These are phyloP conservation scores for Diorhabda sublineata DNA, from an alignment of 1,140 invertebrate genomes.

Conservation along the genomic window DNA sequence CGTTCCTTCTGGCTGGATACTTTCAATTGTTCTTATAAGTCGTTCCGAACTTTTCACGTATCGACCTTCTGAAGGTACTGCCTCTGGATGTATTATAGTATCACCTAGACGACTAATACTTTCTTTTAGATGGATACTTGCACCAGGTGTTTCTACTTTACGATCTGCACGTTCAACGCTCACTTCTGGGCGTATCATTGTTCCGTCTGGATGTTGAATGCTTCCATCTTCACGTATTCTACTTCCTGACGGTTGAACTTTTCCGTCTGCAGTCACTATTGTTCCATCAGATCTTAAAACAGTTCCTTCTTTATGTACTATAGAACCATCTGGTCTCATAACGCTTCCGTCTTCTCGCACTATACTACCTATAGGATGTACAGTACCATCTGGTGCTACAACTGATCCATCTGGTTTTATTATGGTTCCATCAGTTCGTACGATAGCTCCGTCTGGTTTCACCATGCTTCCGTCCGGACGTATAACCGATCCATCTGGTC, in stretches of 20 bases:
- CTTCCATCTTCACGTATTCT: not conserved
- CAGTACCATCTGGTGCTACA: not conserved
- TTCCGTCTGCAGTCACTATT: not conserved
- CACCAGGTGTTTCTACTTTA: not conserved
- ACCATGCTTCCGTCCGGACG: not conserved
- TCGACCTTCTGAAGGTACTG: not conserved
- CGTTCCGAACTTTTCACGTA: not conserved
- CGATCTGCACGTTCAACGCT: not conserved
- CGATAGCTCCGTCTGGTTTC: not conserved
- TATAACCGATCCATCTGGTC: not conserved
- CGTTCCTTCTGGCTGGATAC: slow-evolving; percentile 4
- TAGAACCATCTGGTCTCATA: not conserved
- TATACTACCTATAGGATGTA: not conserved
- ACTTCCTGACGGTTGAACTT: not conserved
- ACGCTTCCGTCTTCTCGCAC: not conserved
- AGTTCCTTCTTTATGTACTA: not conserved
- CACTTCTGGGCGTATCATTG: not conserved
- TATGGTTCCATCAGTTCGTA: not conserved
- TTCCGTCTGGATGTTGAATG: not conserved
- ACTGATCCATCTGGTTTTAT: not conserved
- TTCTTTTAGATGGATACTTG: not conserved
- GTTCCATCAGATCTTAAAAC: not conserved
- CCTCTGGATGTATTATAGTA: not conserved
- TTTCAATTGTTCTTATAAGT: slow-evolving; percentile 2
- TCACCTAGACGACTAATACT: not conserved